Evolutionary conservation across 2,113 vertebrate species (phyloP), one percentile per base, ranked within the genome.

Genomic region (Misgurnus anguillicaudatus): DNA sequence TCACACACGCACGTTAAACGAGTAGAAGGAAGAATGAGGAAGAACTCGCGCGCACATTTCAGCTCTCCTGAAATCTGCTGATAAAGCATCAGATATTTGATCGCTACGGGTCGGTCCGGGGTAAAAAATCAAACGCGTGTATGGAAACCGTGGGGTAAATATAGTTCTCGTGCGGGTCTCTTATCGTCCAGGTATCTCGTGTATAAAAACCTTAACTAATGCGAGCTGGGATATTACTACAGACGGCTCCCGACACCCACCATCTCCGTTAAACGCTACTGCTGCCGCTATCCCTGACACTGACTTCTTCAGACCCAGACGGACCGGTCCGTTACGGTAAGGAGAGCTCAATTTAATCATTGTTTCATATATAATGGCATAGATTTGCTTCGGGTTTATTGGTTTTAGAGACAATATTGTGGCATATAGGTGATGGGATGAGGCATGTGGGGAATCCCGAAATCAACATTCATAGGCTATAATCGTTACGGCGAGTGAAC

Each of bases 1-100:
- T 39, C 71, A 72, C 69, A 36, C 69, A 57, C 55, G 69, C 69
- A 41, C 69, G 51, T 58, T 57, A 84, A 58, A 45, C 66, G 72
- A 71, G 81, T 78, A 68, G 82, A 65, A 74, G 87, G 82, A 91
- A 91, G 92, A 92, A 93, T 92, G 91, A 92, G 91, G 91, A 93
- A 94, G 91, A 89, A 86, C 87, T 88, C 86, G 83, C 76, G 84
- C 88, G 86, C 89, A 84, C 87, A 82, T 88, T 84, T 70, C 80
- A 68, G 86, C 87, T 85, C 86, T 86, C 80, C 85, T n/a, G 88
- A 89, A 89, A 90, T 89, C 84, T 89, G 89, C 90, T 90, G 89
- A 89, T 91, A 88, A 88, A 86, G 89, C 90, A 80, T 86, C 85
- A 81, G 89, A 87, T 87, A 90, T 83, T 87, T 86, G 90, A 89